These are phyloP conservation scores for Drosophila quinaria DNA, from an alignment of 2,888 invertebrate species.

Conservation along the genomic window DNA sequence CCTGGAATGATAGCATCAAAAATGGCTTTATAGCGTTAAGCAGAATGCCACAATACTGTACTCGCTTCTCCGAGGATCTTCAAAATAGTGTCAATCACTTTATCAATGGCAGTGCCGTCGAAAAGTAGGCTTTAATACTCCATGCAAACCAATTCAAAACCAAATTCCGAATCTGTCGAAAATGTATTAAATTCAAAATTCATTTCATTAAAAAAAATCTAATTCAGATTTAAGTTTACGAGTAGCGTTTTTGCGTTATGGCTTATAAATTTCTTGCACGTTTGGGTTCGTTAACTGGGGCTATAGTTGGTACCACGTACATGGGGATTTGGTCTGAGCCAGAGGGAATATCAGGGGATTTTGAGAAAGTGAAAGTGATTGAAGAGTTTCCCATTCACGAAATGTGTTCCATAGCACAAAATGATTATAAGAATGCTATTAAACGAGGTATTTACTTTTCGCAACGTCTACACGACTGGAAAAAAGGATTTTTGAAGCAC, in stretches of 20 bases:
- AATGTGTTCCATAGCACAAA: slow-evolving; percentile 15
- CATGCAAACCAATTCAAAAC: not conserved
- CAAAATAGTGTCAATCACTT: slow-evolving; percentile 23
- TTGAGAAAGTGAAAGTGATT: not conserved
- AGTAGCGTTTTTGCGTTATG: slow-evolving; percentile 8
- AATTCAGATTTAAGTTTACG: not conserved
- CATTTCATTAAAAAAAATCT: not conserved
- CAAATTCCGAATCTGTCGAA: not conserved
- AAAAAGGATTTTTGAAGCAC: slow-evolving; percentile 22
- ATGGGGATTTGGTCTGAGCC: slow-evolving; percentile 34
- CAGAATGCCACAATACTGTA: slow-evolving; percentile 43
- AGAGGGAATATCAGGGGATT: not conserved
- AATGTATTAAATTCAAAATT: slow-evolving; percentile 10
- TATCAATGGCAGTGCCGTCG: slow-evolving; percentile 3
- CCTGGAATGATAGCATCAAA: slow-evolving; percentile 45
- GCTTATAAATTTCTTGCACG: slow-evolving; percentile 40
- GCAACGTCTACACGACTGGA: slow-evolving; percentile 55
- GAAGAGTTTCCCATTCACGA: not conserved
- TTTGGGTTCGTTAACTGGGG: slow-evolving; percentile 32
- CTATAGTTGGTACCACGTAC: slow-evolving; percentile 21
- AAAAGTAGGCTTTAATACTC: slow-evolving; percentile 36
- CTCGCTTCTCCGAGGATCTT: slow-evolving; percentile 44
- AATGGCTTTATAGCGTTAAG: slow-evolving; percentile 19
- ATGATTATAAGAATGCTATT: slow-evolving; percentile 40
- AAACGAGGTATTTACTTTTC: slow-evolving; percentile 43